These are phyloP conservation scores for Leucophenga varia DNA, from an alignment of 1,140 invertebrate species.

Conservation along the genomic window DNA sequence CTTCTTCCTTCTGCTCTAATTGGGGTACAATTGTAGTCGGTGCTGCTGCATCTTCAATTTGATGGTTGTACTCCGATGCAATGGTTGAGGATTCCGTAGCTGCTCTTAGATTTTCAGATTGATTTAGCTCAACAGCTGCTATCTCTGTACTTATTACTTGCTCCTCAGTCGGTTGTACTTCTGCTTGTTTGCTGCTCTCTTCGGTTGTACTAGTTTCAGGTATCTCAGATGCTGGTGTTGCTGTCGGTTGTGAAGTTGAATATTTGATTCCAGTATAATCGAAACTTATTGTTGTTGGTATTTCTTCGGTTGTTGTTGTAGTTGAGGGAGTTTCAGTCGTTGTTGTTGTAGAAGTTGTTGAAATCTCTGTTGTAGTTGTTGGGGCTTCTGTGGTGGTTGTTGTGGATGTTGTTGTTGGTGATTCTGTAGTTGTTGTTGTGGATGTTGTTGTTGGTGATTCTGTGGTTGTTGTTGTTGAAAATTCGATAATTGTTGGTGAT, in stretches of 20 bases:
- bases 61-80: too few species aligned
- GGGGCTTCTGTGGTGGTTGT: conserved; percentile 11
- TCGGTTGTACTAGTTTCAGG: too few species aligned
- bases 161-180: too few species aligned
- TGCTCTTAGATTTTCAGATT: too few species aligned
- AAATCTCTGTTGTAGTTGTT: not conserved
- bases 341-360: not conserved
- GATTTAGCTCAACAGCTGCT: too few species aligned
- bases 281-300: not conserved
- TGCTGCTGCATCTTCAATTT: too few species aligned
- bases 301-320: conserved; percentile 2
- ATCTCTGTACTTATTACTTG: too few species aligned
- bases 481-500: conserved; percentile 1
- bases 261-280: not conserved
- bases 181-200: too few species aligned
- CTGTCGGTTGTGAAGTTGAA: not conserved
- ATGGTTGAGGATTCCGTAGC: too few species aligned
- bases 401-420: conserved; percentile 3
- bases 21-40: too few species aligned
- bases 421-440: conserved; percentile 5
- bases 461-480: not conserved
- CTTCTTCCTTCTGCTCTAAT: too few species aligned
- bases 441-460: not conserved
- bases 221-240: conserved; percentile 2
- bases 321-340: not conserved